phyloP scores from a whole-genome alignment of 2,888 invertebrate genomes.

The Nomada ruficornis region DNA sequence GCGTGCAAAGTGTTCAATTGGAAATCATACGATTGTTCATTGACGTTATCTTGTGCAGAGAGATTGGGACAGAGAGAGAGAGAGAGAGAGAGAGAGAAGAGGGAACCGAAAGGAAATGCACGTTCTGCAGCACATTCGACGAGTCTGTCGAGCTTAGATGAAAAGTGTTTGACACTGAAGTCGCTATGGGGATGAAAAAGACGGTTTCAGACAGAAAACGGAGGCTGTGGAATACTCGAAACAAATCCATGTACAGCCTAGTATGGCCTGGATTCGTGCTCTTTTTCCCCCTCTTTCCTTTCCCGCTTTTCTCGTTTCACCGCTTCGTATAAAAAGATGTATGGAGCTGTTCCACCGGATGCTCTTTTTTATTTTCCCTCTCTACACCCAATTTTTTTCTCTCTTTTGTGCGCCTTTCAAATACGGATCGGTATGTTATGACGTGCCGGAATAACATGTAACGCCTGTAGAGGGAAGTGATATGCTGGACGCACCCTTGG shows the following conservation, averaged over 20 bases:
- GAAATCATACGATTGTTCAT: not conserved
- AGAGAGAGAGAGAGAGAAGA: not conserved
- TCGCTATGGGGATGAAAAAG: slow-evolving; percentile 58
- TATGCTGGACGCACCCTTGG: slow-evolving; percentile 29
- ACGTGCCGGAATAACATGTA: slow-evolving; percentile 31
- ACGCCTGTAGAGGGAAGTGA: slow-evolving; percentile 17
- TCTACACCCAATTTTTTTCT: not conserved
- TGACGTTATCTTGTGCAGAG: not conserved
- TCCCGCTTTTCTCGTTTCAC: slow-evolving; percentile 19
- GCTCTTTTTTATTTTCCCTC: not conserved
- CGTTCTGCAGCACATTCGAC: slow-evolving; percentile 45
- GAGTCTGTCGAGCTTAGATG: slow-evolving; percentile 58
- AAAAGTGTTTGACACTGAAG: slow-evolving; percentile 64
- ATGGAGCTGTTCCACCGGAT: slow-evolving; percentile 23
- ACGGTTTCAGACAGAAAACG: slow-evolving; percentile 51
- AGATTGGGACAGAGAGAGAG: not conserved
- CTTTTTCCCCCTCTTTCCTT: not conserved
- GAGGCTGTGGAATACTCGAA: slow-evolving; percentile 47
- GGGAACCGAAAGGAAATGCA: slow-evolving; percentile 11
- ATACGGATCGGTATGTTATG: slow-evolving; percentile 21
- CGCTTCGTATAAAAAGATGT: slow-evolving; percentile 37
- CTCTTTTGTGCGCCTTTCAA: not conserved
- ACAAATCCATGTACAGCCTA: slow-evolving; percentile 45
- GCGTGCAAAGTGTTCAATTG: not conserved
- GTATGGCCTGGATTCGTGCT: slow-evolving; percentile 53